Evolutionary conservation across 2,888 invertebrate genomes (phyloP), one percentile per base, ranked within the genome.

Genomic region (Apocheima hispidaria): DNA sequence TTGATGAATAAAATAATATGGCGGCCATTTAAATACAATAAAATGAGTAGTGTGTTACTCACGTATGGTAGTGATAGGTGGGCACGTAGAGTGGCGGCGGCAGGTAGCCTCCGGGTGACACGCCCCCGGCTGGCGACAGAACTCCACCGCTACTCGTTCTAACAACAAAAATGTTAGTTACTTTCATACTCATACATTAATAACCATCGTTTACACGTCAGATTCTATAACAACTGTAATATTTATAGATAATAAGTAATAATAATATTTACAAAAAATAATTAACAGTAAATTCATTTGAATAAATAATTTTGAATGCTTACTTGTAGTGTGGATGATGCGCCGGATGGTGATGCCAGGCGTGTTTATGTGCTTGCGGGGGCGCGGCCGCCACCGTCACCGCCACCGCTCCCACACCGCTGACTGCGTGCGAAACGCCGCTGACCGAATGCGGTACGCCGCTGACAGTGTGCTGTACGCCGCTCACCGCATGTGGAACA

Each of bases 11-110:
- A n/a, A 23, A 6, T 23, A 4, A 1, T 23, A 23, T 23, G 0
- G 23, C 5, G 23, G 23, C 23, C 23, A 5, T 23, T 23, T 23
- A 5, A 5, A 35, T 1, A 2, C 2, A 1, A n/a, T 20, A 12
- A 26, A 20, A 2, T 30, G 5, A 20, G n/a, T 23, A 12, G 18
- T 60, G 5, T 44, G 4, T 9, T 57, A 86, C 92, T 88, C 63
- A 93, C 92, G 91, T 90, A 65, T 93, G 93, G 62, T 93, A 93
- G 63, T 93, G 91, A 64, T 92, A 92, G 21, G 93, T 90, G 74
- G 92, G 92, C 69, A 93, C 93, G 73, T 93, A 93, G 1, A 89
- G 77, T 4, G 92, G 92, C 33, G 90, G 90, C 20, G 92, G 86
- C 56, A 92, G 75, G 63, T 92, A 92, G 0, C 89, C 87, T 1